Conservation (phyloP, 2,113 vertebrate species). For the Entomyzon cyanotis region DNA sequence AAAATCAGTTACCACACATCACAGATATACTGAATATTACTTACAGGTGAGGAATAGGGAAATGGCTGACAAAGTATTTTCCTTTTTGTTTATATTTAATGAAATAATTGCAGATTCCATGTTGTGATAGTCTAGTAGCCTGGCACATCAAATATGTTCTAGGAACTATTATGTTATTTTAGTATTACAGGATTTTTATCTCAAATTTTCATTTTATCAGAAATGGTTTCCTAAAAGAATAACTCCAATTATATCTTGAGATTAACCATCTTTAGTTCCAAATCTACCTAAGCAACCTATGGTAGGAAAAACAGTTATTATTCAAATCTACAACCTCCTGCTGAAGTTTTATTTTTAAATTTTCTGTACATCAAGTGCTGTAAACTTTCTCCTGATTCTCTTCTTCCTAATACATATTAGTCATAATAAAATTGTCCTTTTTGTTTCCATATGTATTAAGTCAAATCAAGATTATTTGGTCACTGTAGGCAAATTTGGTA, state of each 20-base stretch:
- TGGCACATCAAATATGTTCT: not conserved
- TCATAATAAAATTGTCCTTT: not conserved
- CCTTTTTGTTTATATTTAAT: not conserved
- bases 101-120: not conserved
- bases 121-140: not conserved
- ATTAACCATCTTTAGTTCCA: not conserved
- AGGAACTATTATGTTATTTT: not conserved
- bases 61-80: not conserved
- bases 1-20: not conserved
- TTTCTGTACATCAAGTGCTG: not conserved
- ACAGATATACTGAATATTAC: not conserved
- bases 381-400: not conserved
- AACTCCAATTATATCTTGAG: not conserved
- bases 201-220: not conserved
- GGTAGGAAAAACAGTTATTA: not conserved
- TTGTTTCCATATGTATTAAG: not conserved
- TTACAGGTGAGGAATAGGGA: not conserved
- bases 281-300: not conserved
- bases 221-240: not conserved
- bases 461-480: not conserved
- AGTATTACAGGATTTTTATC: not conserved
- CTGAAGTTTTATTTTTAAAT: not conserved
- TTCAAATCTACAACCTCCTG: not conserved
- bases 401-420: not conserved
- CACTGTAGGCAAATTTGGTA: not conserved